Percentiles rank a stretch among this genome's conserved stretches.
Evolutionary conservation across 2,113 vertebrate genomes (phyloP).

Genomic region (Tragelaphus imberbis): DNA sequence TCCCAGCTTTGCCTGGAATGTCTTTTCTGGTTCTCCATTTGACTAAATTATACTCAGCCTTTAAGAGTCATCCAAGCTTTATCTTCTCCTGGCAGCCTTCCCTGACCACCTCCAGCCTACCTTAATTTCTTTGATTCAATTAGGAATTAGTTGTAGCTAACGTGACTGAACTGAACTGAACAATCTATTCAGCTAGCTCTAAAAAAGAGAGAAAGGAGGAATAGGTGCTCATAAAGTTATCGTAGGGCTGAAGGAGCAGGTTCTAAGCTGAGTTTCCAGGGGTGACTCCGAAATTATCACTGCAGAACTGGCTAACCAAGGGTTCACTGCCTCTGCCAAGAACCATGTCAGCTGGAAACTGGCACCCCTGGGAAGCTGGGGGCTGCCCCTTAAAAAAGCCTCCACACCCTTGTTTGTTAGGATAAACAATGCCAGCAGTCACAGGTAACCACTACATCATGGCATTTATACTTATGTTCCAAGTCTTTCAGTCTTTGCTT

Average conservation of each 20-base stretch:
- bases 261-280: not conserved
- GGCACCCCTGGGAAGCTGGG: not conserved
- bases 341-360: not conserved
- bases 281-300: not conserved
- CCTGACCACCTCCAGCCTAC: not conserved
- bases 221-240: not conserved
- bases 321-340: not conserved
- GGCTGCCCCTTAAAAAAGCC: not conserved
- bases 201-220: not conserved
- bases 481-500: not conserved
- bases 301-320: not conserved
- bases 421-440: not conserved
- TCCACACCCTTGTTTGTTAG: not conserved
- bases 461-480: not conserved
- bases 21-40: not conserved
- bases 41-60: not conserved
- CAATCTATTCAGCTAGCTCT: not conserved
- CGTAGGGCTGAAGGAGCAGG: not conserved
- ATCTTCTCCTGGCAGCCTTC: not conserved
- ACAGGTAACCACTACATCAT: not conserved
- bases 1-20: not conserved
- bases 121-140: conserved; percentile 1
- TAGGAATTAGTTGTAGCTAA: not conserved
- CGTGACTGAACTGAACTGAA: no score
- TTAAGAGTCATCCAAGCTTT: not conserved